A percentile compares a stretch with the other conserved stretches of the same genome.
Evolutionary conservation across 2,888 invertebrate species (phyloP).

Genomic region (Barypeithes pellucidus): DNA sequence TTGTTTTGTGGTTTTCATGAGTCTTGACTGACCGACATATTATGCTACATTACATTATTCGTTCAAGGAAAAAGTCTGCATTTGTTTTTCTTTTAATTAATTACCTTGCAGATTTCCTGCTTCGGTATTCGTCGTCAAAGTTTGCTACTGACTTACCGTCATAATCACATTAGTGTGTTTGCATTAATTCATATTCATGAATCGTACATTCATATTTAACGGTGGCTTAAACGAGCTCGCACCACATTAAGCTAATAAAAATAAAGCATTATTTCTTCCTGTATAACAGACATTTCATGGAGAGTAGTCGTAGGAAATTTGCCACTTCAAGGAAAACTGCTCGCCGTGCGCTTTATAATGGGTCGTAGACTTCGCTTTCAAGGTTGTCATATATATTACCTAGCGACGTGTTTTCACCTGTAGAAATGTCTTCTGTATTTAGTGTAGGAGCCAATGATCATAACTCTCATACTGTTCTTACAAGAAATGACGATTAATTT

Average conservation of each 20-base stretch:
- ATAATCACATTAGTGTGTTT: conserved; percentile 47
- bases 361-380: background rate
- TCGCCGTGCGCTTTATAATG: conserved; percentile 7
- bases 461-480: no score
- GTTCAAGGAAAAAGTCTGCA: background rate
- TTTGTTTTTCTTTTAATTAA: background rate
- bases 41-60: no score
- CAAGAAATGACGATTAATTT: no score
- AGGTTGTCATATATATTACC: conserved; percentile 5
- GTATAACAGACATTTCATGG: conserved; percentile 33
- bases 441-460: background rate
- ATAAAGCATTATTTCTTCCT: conserved; percentile 40
- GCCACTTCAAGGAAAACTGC: conserved; percentile 31
- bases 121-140: conserved; percentile 1
- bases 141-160: conserved; percentile 22
- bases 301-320: conserved; percentile 20
- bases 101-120: conserved; percentile 18
- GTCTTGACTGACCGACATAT: no score
- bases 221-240: conserved; percentile 44
- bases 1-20: no score
- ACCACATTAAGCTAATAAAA: conserved; percentile 44
- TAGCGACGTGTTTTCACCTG: conserved; percentile 2
- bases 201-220: conserved; percentile 53
- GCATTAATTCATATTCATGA: conserved; percentile 55
- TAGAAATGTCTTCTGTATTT: background rate